phyloP scores from a whole-genome alignment of 2,888 invertebrate genomes.

The Dasypogon diadema region DNA sequence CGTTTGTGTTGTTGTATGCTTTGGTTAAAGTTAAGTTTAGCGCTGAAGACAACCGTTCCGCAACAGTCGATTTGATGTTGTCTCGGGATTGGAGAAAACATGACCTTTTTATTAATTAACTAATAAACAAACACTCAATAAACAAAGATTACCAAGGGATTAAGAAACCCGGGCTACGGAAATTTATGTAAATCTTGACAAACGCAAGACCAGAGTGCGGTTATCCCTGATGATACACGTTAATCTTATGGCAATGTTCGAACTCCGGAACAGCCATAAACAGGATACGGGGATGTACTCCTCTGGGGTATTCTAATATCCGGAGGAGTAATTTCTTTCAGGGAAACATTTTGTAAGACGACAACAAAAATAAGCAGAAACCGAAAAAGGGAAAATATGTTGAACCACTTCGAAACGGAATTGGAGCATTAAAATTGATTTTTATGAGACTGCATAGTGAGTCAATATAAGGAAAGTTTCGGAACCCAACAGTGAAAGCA shows the following conservation, averaged over 20 bases:
- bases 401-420: constrained; percentile 45
- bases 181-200: constrained; percentile 55
- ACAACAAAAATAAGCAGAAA: neutral
- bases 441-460: constrained; percentile 37
- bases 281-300: constrained; percentile 44
- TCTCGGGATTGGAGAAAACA: neutral
- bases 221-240: constrained; percentile 49
- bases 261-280: constrained; percentile 45
- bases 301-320: constrained; percentile 38
- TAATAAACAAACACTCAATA: constrained; percentile 54
- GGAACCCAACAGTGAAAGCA: neutral
- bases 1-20: neutral
- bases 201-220: constrained; percentile 38
- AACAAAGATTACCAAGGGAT: constrained; percentile 51
- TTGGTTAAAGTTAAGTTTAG: neutral
- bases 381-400: constrained; percentile 36
- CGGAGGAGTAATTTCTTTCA: constrained; percentile 39
- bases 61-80: neutral
- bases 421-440: constrained; percentile 50
- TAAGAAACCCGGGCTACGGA: constrained; percentile 37
- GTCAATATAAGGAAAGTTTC: constrained; percentile 19
- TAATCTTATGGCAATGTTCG: constrained; percentile 46
- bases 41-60: neutral
- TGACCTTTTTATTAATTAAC: constrained; percentile 53
- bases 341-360: constrained; percentile 28